These are phyloP conservation scores for Syrphus vitripennis DNA, from an alignment of 2,888 invertebrate genomes.

Conservation along the genomic window DNA sequence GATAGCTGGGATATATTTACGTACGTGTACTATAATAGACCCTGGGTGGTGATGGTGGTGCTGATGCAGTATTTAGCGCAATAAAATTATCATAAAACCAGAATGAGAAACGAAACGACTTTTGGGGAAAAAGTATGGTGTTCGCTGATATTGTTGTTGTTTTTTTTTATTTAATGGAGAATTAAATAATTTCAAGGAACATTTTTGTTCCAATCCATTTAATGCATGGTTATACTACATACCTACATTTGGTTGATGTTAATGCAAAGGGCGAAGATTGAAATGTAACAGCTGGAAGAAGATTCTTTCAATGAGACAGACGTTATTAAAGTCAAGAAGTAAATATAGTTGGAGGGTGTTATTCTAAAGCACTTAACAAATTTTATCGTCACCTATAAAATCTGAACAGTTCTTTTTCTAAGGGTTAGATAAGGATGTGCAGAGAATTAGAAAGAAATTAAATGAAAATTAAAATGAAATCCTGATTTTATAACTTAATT, in stretches of 20 bases:
- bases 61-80: constrained; percentile 33
- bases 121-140: background rate
- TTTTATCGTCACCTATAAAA: background rate
- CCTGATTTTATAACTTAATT: background rate
- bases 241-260: background rate
- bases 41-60: background rate
- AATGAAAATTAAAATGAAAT: background rate
- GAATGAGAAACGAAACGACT: background rate
- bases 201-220: background rate
- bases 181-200: constrained; percentile 33
- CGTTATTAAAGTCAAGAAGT: background rate
- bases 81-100: constrained; percentile 49
- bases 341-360: background rate
- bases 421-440: background rate
- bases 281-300: constrained; percentile 54
- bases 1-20: background rate
- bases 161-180: constrained; percentile 31
- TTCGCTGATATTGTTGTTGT: background rate
- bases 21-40: too few relatives aligned
- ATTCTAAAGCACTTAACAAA: background rate
- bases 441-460: background rate
- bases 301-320: background rate
- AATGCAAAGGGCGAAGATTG: constrained; percentile 25
- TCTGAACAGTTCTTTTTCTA: background rate
- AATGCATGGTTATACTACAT: background rate